A percentile compares a stretch with the other conserved stretches of the same genome.
Conservation (phyloP, 2,797 vertebrate genomes). For the Nothura maculosa region DNA sequence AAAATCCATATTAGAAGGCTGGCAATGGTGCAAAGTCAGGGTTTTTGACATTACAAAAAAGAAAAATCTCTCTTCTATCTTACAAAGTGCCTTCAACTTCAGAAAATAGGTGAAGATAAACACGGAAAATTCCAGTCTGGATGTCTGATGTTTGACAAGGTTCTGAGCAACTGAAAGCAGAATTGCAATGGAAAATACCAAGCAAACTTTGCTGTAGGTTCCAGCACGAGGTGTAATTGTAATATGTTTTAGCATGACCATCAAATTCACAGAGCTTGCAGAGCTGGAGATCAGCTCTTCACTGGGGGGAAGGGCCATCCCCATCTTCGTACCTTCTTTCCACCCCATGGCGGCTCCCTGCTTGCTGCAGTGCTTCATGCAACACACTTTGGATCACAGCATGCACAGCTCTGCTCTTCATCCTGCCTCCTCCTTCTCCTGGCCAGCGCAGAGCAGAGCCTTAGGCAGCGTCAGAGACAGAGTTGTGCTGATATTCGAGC, state of each 20-base stretch:
- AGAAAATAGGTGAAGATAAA: conserved; percentile 22
- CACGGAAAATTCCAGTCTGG: conserved; percentile 21
- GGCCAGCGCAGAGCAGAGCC: background rate
- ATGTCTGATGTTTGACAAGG: conserved; percentile 27
- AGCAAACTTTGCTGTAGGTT: conserved; percentile 48
- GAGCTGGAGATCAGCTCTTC: conserved; percentile 42
- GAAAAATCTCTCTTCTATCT: conserved; percentile 1
- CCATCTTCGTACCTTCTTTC: background rate
- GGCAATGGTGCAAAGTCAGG: background rate
- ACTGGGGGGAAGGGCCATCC: conserved; percentile 4
- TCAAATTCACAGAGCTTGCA: background rate
- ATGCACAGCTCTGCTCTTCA: background rate
- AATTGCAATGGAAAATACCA: conserved; percentile 66
- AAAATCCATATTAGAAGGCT: background rate
- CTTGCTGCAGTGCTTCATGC: background rate
- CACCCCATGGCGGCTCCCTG: background rate
- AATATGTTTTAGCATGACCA: conserved; percentile 25
- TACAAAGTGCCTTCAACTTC: background rate
- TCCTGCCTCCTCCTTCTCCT: conserved; percentile 61
- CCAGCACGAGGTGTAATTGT: background rate
- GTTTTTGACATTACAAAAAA: background rate
- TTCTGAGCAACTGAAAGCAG: conserved; percentile 65
- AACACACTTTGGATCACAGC: background rate
- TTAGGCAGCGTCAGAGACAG: conserved; percentile 43
- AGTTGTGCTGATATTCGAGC: conserved; percentile 25